phyloP scores from a whole-genome alignment of 1,140 invertebrate species.

The Drosophila novamexicana region DNA sequence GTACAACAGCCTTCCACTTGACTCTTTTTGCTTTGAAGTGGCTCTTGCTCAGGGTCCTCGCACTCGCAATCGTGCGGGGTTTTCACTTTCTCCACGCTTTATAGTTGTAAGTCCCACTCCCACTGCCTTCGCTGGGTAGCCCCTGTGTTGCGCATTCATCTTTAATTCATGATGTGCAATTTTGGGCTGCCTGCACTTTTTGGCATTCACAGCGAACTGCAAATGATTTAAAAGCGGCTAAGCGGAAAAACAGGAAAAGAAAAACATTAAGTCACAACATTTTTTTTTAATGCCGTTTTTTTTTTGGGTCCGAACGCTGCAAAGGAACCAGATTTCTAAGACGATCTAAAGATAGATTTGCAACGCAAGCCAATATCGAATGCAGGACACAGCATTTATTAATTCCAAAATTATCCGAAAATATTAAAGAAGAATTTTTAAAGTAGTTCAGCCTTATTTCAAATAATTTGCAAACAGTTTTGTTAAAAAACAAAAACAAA shows the following conservation, averaged over 20 bases:
- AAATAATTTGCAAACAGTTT: no score
- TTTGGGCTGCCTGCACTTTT: constrained; percentile 38
- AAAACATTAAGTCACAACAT: not conserved
- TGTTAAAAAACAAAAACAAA: no score
- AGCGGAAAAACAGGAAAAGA: not conserved
- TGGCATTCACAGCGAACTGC: not conserved
- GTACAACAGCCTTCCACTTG: constrained; percentile 25
- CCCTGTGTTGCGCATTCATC: constrained; percentile 54
- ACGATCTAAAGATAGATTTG: no score
- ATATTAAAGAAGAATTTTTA: no score
- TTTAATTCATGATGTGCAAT: constrained; percentile 71
- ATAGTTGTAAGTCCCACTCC: constrained; percentile 55
- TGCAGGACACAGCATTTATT: no score
- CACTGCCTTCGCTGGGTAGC: constrained; percentile 34
- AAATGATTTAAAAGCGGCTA: constrained; percentile 8
- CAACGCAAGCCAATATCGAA: no score
- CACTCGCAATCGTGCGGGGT: constrained; percentile 2
- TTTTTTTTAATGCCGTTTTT: not conserved
- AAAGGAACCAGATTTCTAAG: no score
- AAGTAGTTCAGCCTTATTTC: no score
- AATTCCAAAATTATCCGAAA: no score
- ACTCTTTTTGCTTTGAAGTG: constrained; percentile 63
- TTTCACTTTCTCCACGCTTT: constrained; percentile 52
- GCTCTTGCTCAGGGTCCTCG: constrained; percentile 2
- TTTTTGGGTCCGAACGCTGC: no score